Evolutionary conservation across 2,113 vertebrate species (phyloP).

Genomic region (Leptosomus discolor): DNA sequence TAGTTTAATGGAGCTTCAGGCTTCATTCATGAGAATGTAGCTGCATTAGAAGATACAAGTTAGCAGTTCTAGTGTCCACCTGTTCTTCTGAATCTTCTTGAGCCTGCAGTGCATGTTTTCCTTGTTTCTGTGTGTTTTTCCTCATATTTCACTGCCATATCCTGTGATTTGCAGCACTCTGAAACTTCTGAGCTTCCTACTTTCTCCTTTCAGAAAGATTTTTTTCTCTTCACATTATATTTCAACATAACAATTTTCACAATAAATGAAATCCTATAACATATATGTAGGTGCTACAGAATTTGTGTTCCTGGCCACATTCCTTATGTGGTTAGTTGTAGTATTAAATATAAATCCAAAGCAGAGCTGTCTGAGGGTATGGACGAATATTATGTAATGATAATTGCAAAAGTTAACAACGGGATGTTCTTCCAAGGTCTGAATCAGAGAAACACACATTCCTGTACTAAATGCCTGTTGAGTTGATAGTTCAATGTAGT

Average conservation of each 20-base stretch:
- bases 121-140: not conserved
- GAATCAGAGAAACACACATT: not conserved
- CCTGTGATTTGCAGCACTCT: not conserved
- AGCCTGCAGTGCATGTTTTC: not conserved
- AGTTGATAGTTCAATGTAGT: not conserved
- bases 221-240: not conserved
- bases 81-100: not conserved
- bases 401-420: not conserved
- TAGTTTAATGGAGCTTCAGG: not conserved
- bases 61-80: not conserved
- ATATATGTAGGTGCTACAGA: not conserved
- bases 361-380: not conserved
- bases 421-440: not conserved
- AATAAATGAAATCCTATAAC: not conserved
- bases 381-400: not conserved
- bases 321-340: not conserved
- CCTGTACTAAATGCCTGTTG: not conserved
- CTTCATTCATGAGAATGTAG: constrained; percentile 10
- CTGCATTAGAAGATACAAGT: not conserved
- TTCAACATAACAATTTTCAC: not conserved
- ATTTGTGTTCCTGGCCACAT: not conserved
- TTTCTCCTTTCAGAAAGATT: not conserved
- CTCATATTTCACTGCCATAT: not conserved
- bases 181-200: not conserved
- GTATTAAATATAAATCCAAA: not conserved